Evolutionary conservation across 2,113 vertebrate species (phyloP).

Genomic region (Sula dactylatra): DNA sequence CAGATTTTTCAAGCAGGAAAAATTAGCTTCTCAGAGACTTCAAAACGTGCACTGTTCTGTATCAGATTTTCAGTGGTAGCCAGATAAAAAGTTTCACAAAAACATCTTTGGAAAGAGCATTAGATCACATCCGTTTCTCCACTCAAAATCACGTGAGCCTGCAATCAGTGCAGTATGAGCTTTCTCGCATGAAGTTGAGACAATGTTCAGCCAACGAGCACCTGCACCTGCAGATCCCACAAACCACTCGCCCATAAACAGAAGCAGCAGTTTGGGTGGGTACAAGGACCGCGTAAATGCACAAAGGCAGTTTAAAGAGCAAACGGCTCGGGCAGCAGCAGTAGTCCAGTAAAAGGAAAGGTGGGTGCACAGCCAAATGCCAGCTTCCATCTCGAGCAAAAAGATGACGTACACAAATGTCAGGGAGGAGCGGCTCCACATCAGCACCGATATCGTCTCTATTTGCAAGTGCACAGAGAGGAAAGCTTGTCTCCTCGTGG

Average conservation of each 20-base stretch:
- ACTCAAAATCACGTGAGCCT: not conserved
- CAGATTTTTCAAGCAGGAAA: not conserved
- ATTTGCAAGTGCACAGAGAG: not conserved
- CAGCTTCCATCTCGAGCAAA: not conserved
- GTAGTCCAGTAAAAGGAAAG: not conserved
- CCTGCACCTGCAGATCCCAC: not conserved
- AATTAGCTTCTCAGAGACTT: not conserved
- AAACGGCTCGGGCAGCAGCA: not conserved
- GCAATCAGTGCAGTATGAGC: not conserved
- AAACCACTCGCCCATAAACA: not conserved
- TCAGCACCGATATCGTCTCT: fast-evolving
- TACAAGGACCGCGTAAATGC: not conserved
- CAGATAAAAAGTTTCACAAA: not conserved
- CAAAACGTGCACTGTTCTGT: not conserved
- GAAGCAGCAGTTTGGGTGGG: not conserved
- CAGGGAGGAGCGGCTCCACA: not conserved
- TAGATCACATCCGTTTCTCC: not conserved
- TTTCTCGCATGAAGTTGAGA: slow-evolving; percentile 32
- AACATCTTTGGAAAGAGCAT: not conserved
- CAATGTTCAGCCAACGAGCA: not conserved
- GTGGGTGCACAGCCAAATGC: not conserved
- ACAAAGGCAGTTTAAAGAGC: not conserved
- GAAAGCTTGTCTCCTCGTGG: not conserved
- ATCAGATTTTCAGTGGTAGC: not conserved
- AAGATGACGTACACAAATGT: not conserved